A percentile compares a stretch with the other conserved stretches of the same genome.
Evolutionary conservation across 2,113 vertebrate genomes (phyloP).

Genomic region (Pseudorectes ferrugineus): DNA sequence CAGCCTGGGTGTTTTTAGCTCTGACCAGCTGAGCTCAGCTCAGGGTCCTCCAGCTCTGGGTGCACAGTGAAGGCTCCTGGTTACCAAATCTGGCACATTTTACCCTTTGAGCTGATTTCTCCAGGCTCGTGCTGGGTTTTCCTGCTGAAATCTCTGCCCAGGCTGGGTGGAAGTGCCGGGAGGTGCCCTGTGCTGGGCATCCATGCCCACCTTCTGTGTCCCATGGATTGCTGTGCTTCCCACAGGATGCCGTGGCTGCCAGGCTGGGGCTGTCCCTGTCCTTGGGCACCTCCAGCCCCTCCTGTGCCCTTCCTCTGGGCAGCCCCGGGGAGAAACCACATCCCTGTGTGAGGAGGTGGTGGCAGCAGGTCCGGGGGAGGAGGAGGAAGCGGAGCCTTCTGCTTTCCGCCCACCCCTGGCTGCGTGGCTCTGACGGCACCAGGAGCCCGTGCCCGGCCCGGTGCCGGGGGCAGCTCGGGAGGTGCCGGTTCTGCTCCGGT

Average conservation of each 20-base stretch:
- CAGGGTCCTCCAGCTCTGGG: not conserved
- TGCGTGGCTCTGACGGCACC: not conserved
- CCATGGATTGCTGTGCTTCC: not conserved
- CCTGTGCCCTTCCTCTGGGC: not conserved
- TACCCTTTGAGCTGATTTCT: not conserved
- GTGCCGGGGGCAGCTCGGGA: not conserved
- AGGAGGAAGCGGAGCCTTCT: not conserved
- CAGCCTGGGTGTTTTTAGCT: not conserved
- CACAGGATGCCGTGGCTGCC: not conserved
- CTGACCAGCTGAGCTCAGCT: not conserved
- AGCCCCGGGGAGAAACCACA: not conserved
- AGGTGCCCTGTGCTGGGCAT: not conserved
- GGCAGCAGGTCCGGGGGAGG: not conserved
- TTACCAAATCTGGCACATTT: not conserved
- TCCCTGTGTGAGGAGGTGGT: not conserved
- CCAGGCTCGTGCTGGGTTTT: not conserved
- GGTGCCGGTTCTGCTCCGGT: not conserved
- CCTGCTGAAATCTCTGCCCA: not conserved
- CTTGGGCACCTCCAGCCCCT: not conserved
- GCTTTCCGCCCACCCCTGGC: not conserved
- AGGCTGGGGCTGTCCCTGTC: not conserved
- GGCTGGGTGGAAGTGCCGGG: not conserved
- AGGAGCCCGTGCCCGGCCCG: not conserved
- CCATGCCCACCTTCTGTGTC: rapidly evolving
- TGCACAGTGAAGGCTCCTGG: not conserved